Percentiles rank a stretch among this genome's conserved stretches.
Conservation (phyloP, 1,140 invertebrate species). For the Hesperophylax magnus region DNA sequence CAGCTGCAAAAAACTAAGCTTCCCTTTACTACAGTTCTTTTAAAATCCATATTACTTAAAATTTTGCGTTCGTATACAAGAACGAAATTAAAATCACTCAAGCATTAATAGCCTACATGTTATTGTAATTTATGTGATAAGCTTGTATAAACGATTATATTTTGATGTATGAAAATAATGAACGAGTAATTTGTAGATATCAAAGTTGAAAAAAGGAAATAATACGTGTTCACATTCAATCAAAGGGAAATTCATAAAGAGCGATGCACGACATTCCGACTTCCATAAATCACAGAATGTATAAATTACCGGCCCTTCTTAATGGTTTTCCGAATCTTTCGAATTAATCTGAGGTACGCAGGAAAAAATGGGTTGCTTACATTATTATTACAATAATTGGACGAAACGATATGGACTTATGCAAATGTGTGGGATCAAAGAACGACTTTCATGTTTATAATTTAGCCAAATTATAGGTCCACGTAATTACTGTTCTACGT, state of each 20-base stretch:
- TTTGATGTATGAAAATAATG: background rate
- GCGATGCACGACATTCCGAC: constrained; percentile 16
- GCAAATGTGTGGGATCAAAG: constrained; percentile 33
- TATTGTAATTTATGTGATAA: background rate
- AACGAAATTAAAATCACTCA: background rate
- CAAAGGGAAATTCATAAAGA: constrained; percentile 26
- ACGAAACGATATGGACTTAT: constrained; percentile 42
- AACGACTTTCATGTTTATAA: constrained; percentile 33
- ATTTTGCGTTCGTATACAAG: background rate
- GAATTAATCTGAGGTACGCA: constrained; percentile 21
- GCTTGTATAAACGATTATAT: background rate
- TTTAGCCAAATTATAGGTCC: constrained; percentile 27
- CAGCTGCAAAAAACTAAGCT: background rate
- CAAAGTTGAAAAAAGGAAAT: constrained; percentile 22
- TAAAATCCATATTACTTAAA: background rate
- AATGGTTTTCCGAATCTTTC: constrained; percentile 16
- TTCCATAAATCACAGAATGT: constrained; percentile 31
- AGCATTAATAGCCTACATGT: background rate
- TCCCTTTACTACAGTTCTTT: background rate
- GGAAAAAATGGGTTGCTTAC: constrained; percentile 3
- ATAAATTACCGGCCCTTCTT: background rate
- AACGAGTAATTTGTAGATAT: constrained; percentile 10
- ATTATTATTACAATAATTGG: constrained; percentile 39
- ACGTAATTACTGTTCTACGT: constrained; percentile 27
- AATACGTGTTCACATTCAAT: constrained; percentile 6